phyloP scores from a whole-genome alignment of 1,140 invertebrate species.

The Acromyrmex echinatior region DNA sequence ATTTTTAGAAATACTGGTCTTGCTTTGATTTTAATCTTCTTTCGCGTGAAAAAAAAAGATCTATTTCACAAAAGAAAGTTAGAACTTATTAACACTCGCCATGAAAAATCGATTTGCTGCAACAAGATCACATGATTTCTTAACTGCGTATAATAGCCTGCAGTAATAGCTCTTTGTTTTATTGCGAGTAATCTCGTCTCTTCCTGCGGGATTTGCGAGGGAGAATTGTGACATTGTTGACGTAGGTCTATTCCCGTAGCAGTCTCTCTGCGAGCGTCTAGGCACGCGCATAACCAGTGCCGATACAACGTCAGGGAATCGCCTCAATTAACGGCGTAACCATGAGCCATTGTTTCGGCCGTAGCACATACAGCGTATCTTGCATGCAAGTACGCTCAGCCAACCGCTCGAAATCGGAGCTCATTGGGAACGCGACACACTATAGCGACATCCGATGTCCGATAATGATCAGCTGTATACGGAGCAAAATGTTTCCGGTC shows the following conservation, averaged over 20 bases:
- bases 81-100: background rate
- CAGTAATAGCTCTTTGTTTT: constrained; percentile 54
- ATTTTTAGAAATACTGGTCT: background rate
- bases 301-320: constrained; percentile 64
- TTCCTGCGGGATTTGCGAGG: background rate
- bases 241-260: background rate
- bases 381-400: background rate
- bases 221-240: background rate
- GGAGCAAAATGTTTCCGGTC: constrained; percentile 27
- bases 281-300: background rate
- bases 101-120: constrained; percentile 3
- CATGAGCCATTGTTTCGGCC: constrained; percentile 64
- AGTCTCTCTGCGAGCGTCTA: constrained; percentile 36
- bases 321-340: constrained; percentile 66
- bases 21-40: background rate
- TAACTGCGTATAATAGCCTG: constrained; percentile 28
- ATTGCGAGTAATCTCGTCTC: background rate
- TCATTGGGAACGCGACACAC: constrained; percentile 44
- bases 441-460: constrained; percentile 38
- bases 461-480: constrained; percentile 56
- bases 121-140: background rate
- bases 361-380: constrained; percentile 31
- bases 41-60: background rate
- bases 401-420: constrained; percentile 10
- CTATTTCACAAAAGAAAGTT: background rate